Percentiles rank a stretch among this genome's conserved stretches.
Conservation (phyloP, 2,113 vertebrate species). For the Equus quagga region DNA sequence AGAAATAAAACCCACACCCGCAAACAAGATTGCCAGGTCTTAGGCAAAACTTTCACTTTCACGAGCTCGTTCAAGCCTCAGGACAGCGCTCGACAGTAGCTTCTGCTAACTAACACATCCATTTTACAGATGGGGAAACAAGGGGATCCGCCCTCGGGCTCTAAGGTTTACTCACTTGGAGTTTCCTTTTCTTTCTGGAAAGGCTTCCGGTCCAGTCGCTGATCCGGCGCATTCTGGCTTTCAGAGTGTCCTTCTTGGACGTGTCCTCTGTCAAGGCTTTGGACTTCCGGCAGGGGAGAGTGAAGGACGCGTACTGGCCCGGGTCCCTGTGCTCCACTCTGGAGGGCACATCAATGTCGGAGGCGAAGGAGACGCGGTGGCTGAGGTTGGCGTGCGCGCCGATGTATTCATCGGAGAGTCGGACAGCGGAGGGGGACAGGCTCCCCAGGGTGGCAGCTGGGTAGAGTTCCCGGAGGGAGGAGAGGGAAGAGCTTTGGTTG, state of each 20-base stretch:
- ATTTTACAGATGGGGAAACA: rapidly evolving
- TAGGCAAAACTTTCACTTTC: no score
- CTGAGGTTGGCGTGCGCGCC: slow-evolving; percentile 83
- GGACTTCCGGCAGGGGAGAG: slow-evolving; percentile 94
- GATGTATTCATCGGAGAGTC: slow-evolving; percentile 87
- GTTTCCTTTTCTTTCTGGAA: slow-evolving; percentile 95
- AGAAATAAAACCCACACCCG: neutral
- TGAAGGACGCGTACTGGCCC: slow-evolving; percentile 93
- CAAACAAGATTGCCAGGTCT: neutral
- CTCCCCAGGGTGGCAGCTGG: slow-evolving; percentile 88
- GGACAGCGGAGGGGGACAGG: slow-evolving; percentile 86
- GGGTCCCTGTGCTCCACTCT: slow-evolving; percentile 89
- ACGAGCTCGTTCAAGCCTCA: rapidly evolving
- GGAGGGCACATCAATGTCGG: slow-evolving; percentile 91
- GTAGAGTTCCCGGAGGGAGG: slow-evolving; percentile 92
- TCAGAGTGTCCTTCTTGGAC: slow-evolving; percentile 93
- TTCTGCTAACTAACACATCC: rapidly evolving
- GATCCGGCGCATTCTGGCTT: slow-evolving; percentile 94
- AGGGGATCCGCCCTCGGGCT: rapidly evolving
- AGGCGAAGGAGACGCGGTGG: slow-evolving; percentile 93
- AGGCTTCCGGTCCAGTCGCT: slow-evolving; percentile 99
- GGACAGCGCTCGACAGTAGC: rapidly evolving
- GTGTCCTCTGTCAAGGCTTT: slow-evolving; percentile 86
- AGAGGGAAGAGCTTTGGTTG: slow-evolving; percentile 90
- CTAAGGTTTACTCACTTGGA: slow-evolving; percentile 88